Conservation (phyloP, 2,888 invertebrate genomes). For the Pristionchus maxplancki region DNA sequence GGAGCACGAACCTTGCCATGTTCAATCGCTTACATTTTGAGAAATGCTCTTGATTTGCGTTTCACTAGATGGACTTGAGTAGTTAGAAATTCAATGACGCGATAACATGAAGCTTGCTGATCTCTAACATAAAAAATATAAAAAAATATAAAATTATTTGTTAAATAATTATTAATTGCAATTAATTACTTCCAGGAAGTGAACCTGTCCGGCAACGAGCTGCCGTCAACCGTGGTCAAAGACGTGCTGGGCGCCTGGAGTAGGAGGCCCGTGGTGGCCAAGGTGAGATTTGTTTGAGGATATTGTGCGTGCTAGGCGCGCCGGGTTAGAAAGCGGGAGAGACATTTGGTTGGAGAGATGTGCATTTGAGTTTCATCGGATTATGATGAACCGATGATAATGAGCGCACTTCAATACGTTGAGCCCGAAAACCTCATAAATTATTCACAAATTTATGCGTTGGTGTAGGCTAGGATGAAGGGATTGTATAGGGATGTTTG, state of each 20-base stretch:
- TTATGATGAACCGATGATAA: not conserved
- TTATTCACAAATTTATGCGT: no score
- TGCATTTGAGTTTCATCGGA: not conserved
- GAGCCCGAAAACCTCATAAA: not conserved
- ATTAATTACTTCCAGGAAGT: conserved; percentile 47
- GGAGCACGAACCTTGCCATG: no score
- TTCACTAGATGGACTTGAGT: not conserved
- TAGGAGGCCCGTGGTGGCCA: not conserved
- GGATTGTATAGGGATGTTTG: no score
- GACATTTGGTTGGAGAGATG: no score
- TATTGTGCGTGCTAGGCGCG: not conserved
- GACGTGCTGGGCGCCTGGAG: conserved; percentile 46
- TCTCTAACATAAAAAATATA: not conserved
- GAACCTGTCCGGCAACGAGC: conserved; percentile 62
- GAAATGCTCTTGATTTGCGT: no score
- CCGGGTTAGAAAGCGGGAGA: not conserved
- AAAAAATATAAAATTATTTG: not conserved
- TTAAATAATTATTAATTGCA: not conserved
- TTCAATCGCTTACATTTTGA: no score
- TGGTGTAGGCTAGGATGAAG: no score
- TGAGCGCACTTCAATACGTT: not conserved
- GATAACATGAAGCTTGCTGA: not conserved
- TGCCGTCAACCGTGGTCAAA: conserved; percentile 52
- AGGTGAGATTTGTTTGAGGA: not conserved
- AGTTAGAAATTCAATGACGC: not conserved